Percentiles rank a stretch among this genome's conserved stretches.
These are phyloP conservation scores for Dinocampus coccinellae DNA, from an alignment of 2,888 invertebrate genomes.

Conservation along the genomic window DNA sequence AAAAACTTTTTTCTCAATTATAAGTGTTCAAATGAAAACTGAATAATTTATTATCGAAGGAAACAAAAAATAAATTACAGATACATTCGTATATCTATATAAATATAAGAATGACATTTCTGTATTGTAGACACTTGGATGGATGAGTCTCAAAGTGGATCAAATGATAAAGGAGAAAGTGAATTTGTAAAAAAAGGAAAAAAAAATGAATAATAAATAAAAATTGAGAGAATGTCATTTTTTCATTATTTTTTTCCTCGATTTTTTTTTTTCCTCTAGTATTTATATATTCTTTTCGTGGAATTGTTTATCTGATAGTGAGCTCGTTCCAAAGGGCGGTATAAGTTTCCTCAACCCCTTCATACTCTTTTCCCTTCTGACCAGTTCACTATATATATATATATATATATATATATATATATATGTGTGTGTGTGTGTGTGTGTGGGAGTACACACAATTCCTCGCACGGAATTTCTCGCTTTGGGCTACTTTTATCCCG, in stretches of 20 bases:
- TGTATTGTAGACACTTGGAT: not conserved
- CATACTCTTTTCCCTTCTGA: not conserved
- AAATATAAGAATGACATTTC: too few species aligned
- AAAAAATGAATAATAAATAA: not conserved
- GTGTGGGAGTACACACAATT: too few species aligned
- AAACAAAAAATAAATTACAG: not conserved
- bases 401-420: not conserved
- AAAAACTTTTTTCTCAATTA: not conserved
- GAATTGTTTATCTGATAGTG: conserved; percentile 20
- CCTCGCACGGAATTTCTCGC: conserved; percentile 33
- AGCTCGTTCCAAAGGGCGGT: conserved; percentile 6
- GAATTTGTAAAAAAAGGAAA: not conserved
- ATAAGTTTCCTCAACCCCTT: conserved; percentile 1
- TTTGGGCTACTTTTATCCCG: conserved; percentile 42
- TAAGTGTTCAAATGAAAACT: not conserved
- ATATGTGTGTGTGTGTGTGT: too few species aligned
- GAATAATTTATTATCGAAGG: not conserved
- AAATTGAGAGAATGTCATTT: not conserved
- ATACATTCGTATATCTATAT: not conserved
- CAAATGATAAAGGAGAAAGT: not conserved
- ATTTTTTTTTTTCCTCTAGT: too few species aligned
- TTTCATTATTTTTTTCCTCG: not conserved
- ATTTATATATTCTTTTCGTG: conserved; percentile 11
- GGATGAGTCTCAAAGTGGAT: not conserved
- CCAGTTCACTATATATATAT: too few species aligned